Conservation (phyloP, 2,113 vertebrate species). For the Ramphastos sulfuratus region DNA sequence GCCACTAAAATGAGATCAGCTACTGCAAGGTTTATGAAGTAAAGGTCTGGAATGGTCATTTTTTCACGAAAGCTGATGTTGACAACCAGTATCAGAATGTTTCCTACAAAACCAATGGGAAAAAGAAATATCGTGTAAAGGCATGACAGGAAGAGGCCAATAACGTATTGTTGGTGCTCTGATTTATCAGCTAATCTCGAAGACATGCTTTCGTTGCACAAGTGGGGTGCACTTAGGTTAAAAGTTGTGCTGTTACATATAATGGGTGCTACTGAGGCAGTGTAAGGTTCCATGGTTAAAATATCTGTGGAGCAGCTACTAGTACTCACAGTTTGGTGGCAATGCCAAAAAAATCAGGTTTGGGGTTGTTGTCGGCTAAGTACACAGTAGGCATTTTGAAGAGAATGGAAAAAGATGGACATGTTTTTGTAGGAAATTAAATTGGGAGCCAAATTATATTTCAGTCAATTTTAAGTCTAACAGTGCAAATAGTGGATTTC, state of each 20-base stretch:
- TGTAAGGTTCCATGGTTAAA: constrained; percentile 78
- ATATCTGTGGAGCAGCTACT: background rate
- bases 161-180: constrained; percentile 83
- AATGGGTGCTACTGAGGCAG: constrained; percentile 67
- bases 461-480: background rate
- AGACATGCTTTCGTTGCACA: constrained; percentile 69
- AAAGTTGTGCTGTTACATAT: constrained; percentile 76
- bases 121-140: constrained; percentile 95
- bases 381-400: background rate
- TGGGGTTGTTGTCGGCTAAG: background rate
- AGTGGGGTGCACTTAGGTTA: constrained; percentile 72
- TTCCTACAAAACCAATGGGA: constrained; percentile 95
- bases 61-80: constrained; percentile 93
- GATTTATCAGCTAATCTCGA: constrained; percentile 67
- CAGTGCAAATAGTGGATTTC: background rate
- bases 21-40: constrained; percentile 93
- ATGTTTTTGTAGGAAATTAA: background rate
- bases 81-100: constrained; percentile 94
- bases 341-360: background rate
- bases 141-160: constrained; percentile 93
- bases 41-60: constrained; percentile 98
- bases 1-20: constrained; percentile 95
- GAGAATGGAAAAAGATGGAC: background rate
- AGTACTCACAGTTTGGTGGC: background rate
- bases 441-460: background rate